A percentile compares a stretch with the other conserved stretches of the same genome.
These are phyloP conservation scores for Naso thynnoides DNA, from an alignment of 2,797 vertebrate genomes.

Conservation along the genomic window DNA sequence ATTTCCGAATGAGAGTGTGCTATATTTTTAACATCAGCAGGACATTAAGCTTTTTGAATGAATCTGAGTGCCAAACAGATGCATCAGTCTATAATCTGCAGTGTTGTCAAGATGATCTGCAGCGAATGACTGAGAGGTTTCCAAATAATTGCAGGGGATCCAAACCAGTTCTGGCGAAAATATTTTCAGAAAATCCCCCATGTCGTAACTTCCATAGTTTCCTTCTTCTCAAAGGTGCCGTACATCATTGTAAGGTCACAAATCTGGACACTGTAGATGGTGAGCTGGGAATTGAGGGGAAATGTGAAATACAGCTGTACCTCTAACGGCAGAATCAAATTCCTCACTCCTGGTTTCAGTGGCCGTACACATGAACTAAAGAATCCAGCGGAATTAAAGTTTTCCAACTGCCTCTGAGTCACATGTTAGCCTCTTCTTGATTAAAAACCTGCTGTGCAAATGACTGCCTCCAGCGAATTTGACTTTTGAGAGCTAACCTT, in stretches of 20 bases:
- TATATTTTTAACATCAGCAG: constrained; percentile 5
- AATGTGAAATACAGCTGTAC: constrained; percentile 78
- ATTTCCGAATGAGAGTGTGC: constrained; percentile 1
- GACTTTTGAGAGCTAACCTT: constrained; percentile 84
- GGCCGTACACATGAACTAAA: constrained; percentile 22
- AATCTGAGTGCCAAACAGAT: constrained; percentile 13
- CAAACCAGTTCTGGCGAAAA: constrained; percentile 7
- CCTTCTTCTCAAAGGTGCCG: constrained; percentile 51
- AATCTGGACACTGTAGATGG: constrained; percentile 50
- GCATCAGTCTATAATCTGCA: neutral
- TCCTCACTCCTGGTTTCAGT: constrained; percentile 41
- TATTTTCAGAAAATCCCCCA: neutral
- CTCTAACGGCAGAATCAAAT: constrained; percentile 41
- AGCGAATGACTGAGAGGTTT: neutral
- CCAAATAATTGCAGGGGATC: neutral
- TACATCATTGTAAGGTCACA: constrained; percentile 60
- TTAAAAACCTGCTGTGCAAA: constrained; percentile 28
- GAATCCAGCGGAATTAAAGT: constrained; percentile 16
- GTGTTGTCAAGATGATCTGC: constrained; percentile 12
- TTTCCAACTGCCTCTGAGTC: neutral
- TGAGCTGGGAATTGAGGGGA: constrained; percentile 69
- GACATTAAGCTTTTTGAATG: neutral
- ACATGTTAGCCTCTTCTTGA: neutral
- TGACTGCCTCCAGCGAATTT: neutral
- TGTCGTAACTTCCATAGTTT: constrained; percentile 32